Evolutionary conservation across 2,888 invertebrate species (phyloP).

Genomic region (Eustalomyia histrio): DNA sequence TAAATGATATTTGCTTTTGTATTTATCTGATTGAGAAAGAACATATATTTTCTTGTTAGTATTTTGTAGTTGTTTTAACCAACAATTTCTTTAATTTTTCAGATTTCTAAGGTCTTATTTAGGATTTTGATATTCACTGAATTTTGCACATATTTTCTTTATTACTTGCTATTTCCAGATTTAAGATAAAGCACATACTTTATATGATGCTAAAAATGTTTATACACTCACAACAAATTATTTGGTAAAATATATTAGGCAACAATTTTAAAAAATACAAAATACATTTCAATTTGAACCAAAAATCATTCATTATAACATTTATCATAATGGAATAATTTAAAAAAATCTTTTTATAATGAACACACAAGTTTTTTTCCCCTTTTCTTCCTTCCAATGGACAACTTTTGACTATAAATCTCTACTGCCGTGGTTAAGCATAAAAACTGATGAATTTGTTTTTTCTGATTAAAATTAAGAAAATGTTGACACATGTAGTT

Average conservation of each 20-base stretch:
- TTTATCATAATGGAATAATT: too few relatives aligned
- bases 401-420: not conserved
- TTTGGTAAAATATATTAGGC: too few relatives aligned
- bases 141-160: not conserved
- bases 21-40: not conserved
- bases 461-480: conserved; percentile 29
- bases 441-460: not conserved
- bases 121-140: conserved; percentile 18
- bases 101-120: not conserved
- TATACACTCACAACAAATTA: too few relatives aligned
- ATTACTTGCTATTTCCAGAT: not conserved
- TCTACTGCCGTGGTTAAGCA: conserved; percentile 1
- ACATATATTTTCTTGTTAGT: not conserved
- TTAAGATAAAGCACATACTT: not conserved
- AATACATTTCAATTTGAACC: too few relatives aligned
- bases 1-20: not conserved
- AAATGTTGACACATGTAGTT: conserved; percentile 38
- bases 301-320: too few relatives aligned
- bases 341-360: too few relatives aligned
- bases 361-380: too few relatives aligned
- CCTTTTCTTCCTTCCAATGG: too few relatives aligned
- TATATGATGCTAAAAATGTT: too few relatives aligned
- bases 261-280: too few relatives aligned
- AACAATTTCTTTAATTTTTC: conserved; percentile 16
- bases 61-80: not conserved